Percentiles rank a stretch among this genome's conserved stretches.
These are phyloP conservation scores for Melozone crissalis DNA, from an alignment of 2,113 vertebrate species.

Conservation along the genomic window DNA sequence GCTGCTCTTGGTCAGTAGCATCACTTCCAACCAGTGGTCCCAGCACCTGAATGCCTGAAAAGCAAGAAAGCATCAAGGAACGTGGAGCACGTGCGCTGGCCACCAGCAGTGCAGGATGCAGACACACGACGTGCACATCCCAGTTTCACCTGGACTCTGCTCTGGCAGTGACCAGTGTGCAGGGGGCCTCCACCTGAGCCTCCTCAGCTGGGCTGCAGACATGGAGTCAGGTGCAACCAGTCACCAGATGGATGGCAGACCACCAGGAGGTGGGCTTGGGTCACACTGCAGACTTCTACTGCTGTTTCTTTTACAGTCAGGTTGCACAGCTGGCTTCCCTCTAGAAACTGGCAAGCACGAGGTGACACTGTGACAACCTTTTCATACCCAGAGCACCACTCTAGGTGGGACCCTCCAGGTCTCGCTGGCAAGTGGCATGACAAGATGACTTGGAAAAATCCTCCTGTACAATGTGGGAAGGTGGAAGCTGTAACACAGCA, in stretches of 20 bases:
- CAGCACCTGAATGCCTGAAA: neutral
- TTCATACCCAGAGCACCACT: neutral
- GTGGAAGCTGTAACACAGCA: neutral
- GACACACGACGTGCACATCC: too few species aligned
- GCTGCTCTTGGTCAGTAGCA: neutral
- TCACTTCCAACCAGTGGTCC: neutral
- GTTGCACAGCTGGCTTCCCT: neutral
- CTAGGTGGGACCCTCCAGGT: neutral
- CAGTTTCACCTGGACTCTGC: neutral
- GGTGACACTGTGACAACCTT: neutral
- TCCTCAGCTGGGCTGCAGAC: neutral
- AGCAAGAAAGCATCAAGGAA: neutral
- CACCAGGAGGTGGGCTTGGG: neutral
- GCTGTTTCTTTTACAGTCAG: rapidly evolving
- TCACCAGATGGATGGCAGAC: neutral
- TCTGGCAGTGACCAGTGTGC: rapidly evolving
- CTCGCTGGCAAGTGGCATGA: neutral
- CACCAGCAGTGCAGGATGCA: neutral
- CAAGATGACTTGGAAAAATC: neutral
- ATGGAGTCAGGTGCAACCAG: neutral
- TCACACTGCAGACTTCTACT: rapidly evolving
- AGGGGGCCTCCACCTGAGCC: neutral
- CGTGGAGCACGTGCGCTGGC: rapidly evolving
- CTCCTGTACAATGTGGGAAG: neutral
- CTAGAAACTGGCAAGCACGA: rapidly evolving